Evolutionary conservation across 1,140 invertebrate species (phyloP).

Genomic region (Thaumetopoea pityocampa): DNA sequence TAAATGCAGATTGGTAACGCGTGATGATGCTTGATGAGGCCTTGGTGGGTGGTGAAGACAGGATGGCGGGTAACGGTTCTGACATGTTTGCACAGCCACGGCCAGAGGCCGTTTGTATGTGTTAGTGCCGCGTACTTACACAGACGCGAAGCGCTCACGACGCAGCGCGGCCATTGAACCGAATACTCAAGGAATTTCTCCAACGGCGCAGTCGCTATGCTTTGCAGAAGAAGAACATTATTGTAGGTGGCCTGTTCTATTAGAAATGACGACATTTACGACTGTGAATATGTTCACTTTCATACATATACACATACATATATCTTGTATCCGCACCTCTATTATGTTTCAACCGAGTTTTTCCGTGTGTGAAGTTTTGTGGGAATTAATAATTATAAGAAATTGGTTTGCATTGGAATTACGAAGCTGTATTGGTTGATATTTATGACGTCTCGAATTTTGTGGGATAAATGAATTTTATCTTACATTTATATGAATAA

Average conservation of each 20-base stretch:
- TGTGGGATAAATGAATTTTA: too few species aligned
- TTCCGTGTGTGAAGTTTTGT: too few species aligned
- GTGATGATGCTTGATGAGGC: conserved; percentile 19
- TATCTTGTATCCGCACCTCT: too few species aligned
- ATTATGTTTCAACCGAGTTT: too few species aligned
- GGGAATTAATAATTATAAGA: too few species aligned
- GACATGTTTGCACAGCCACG: conserved; percentile 63
- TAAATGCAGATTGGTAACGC: not conserved
- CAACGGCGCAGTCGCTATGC: conserved; percentile 36
- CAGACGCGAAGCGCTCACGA: conserved; percentile 39
- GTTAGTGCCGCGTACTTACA: conserved; percentile 45
- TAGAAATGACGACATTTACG: conserved; percentile 8
- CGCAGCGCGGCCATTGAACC: conserved; percentile 69
- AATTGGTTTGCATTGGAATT: too few species aligned
- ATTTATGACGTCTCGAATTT: too few species aligned
- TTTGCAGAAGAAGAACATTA: conserved; percentile 45
- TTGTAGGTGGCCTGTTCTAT: conserved; percentile 13
- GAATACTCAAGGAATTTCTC: conserved; percentile 73
- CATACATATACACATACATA: too few species aligned
- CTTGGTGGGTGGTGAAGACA: conserved; percentile 35
- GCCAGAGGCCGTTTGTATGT: conserved; percentile 41
- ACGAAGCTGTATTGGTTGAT: too few species aligned
- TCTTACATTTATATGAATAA: too few species aligned
- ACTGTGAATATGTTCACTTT: not conserved
- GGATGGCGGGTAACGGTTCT: conserved; percentile 58